These are phyloP conservation scores for Melangyna quadrimaculata DNA, from an alignment of 2,888 invertebrate genomes.

Conservation along the genomic window DNA sequence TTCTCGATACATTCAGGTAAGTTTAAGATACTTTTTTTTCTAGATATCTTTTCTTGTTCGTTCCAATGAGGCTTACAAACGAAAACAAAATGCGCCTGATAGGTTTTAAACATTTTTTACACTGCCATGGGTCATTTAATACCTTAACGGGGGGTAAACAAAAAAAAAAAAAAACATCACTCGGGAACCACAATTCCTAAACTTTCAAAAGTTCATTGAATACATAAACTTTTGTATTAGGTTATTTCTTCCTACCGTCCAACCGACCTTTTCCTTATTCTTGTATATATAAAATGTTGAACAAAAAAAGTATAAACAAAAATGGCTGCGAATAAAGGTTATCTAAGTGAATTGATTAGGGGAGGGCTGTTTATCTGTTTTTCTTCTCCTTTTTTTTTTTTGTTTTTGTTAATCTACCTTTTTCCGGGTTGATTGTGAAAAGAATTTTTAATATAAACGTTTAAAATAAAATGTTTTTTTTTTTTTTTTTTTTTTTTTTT, in stretches of 20 bases:
- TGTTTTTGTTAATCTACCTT: not conserved
- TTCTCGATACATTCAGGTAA: slow-evolving; percentile 96
- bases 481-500: not conserved
- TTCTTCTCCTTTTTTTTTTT: not conserved
- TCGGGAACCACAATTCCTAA: slow-evolving; percentile 3
- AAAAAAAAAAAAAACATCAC: not conserved
- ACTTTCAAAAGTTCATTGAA: slow-evolving; percentile 12
- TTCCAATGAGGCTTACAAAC: not conserved
- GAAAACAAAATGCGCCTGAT: not conserved
- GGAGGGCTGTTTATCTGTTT: not conserved
- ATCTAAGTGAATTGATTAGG: slow-evolving; percentile 12
- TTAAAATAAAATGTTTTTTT: not conserved
- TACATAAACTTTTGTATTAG: slow-evolving; percentile 9
- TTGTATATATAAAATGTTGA: not conserved
- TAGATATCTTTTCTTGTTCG: slow-evolving; percentile 15
- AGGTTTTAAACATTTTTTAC: not conserved
- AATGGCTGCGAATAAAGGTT: slow-evolving; percentile 3
- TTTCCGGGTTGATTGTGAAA: not conserved
- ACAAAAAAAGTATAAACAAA: not conserved
- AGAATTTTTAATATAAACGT: not conserved
- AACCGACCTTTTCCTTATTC: not conserved
- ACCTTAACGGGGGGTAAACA: not conserved
- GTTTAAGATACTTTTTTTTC: slow-evolving; percentile 70
- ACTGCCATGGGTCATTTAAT: slow-evolving; percentile 10
- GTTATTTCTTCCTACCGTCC: not conserved